Conservation (phyloP, 1,140 invertebrate genomes). For the Meloidogyne chitwoodi region DNA sequence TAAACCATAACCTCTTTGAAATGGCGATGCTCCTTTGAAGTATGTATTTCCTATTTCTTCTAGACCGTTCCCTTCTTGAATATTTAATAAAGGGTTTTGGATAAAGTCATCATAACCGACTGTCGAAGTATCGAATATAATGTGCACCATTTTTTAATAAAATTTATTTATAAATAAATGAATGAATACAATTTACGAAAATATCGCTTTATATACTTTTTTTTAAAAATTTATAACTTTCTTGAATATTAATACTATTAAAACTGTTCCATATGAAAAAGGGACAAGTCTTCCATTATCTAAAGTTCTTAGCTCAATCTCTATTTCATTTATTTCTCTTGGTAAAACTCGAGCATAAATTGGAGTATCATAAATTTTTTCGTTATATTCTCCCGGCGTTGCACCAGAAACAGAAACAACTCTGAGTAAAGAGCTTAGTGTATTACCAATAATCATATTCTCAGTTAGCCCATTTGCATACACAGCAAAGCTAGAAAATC, state of each 20-base stretch:
- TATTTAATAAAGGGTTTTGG: background rate
- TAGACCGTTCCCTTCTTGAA: background rate
- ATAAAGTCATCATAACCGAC: slow-evolving; percentile 1
- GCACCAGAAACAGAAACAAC: background rate
- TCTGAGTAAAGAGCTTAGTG: background rate
- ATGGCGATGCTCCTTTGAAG: too few species aligned
- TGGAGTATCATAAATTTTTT: slow-evolving; percentile 14
- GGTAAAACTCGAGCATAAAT: slow-evolving; percentile 12
- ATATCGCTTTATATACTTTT: too few species aligned
- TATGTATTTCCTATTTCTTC: too few species aligned
- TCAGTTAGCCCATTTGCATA: background rate
- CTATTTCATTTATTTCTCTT: slow-evolving; percentile 8
- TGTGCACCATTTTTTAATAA: slow-evolving; percentile 16
- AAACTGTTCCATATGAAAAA: slow-evolving; percentile 5
- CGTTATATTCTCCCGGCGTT: background rate
- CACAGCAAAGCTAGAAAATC: slow-evolving; percentile 10
- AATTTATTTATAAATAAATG: background rate
- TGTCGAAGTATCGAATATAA: slow-evolving; percentile 17
- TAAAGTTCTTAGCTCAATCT: slow-evolving; percentile 16
- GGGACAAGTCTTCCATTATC: slow-evolving; percentile 5
- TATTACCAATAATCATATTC: slow-evolving; percentile 19
- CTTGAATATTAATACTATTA: slow-evolving; percentile 8
- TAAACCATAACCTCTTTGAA: slow-evolving; percentile 5
- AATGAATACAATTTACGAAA: background rate
- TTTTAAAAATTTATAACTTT: background rate